A percentile compares a stretch with the other conserved stretches of the same genome.
Evolutionary conservation across 2,888 invertebrate species (phyloP).

Genomic region (Thera britannica): DNA sequence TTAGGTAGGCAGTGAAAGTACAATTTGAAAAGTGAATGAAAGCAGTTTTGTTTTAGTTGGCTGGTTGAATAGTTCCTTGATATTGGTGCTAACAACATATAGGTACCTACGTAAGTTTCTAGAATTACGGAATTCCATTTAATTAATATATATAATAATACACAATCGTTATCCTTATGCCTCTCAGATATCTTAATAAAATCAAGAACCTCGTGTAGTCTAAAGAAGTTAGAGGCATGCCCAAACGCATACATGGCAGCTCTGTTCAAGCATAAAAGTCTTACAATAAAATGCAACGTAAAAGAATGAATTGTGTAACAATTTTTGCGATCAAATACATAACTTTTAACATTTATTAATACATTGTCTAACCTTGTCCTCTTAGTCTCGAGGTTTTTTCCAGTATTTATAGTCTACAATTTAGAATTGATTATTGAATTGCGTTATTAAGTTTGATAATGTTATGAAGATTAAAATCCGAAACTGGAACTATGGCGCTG

Average conservation of each 20-base stretch:
- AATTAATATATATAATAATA: too few relatives aligned
- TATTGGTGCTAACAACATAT: background rate
- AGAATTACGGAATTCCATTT: background rate
- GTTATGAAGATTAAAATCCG: background rate
- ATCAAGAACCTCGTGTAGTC: too few relatives aligned
- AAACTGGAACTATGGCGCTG: conserved; percentile 1
- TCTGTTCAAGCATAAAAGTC: background rate
- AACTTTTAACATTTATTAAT: background rate
- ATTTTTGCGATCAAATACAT: background rate
- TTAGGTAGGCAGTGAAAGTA: conserved; percentile 39
- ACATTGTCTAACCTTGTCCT: background rate
- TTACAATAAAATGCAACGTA: background rate
- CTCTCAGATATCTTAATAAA: too few relatives aligned
- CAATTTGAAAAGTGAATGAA: background rate
- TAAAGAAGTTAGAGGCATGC: too few relatives aligned
- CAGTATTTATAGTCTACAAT: background rate
- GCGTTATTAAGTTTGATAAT: too few relatives aligned
- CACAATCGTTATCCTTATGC: too few relatives aligned
- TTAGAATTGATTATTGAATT: background rate
- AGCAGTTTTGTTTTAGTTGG: conserved; percentile 12
- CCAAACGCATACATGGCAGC: too few relatives aligned
- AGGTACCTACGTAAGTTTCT: conserved; percentile 5
- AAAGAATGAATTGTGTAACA: background rate
- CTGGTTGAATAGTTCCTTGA: conserved; percentile 1
- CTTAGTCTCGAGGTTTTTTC: background rate